Evolutionary conservation across 2,797 vertebrate species (phyloP).

Genomic region (Cossypha polioptera): DNA sequence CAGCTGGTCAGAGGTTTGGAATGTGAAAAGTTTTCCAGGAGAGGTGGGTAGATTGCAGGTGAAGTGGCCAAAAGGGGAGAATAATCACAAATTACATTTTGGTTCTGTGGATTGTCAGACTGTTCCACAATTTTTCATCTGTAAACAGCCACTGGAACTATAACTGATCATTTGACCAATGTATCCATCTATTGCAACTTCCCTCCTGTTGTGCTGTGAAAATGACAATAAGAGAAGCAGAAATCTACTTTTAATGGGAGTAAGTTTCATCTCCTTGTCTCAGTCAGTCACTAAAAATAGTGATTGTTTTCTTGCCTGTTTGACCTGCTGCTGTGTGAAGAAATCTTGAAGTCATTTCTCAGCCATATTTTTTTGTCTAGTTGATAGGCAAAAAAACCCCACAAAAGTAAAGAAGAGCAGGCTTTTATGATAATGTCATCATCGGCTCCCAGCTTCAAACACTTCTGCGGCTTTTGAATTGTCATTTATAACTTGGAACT

Average conservation of each 20-base stretch:
- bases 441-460: slow-evolving; percentile 85
- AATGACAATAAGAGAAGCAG: slow-evolving; percentile 24
- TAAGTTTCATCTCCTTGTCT: slow-evolving; percentile 51
- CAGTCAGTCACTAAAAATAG: slow-evolving; percentile 77
- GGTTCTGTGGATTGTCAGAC: background rate
- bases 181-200: background rate
- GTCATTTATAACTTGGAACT: slow-evolving; percentile 90
- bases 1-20: slow-evolving; percentile 43
- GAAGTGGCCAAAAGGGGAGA: slow-evolving; percentile 23
- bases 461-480: slow-evolving; percentile 83
- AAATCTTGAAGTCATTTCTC: slow-evolving; percentile 80
- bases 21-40: slow-evolving; percentile 29
- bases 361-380: slow-evolving; percentile 70
- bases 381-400: slow-evolving; percentile 71
- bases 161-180: background rate
- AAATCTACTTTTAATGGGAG: slow-evolving; percentile 29
- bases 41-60: slow-evolving; percentile 9
- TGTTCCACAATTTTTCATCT: background rate
- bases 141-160: background rate
- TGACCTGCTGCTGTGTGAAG: slow-evolving; percentile 74
- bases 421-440: slow-evolving; percentile 82
- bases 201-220: background rate
- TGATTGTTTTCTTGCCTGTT: slow-evolving; percentile 70
- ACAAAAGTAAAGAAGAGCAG: slow-evolving; percentile 77
- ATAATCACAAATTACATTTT: slow-evolving; percentile 25